Conservation (phyloP, 1,140 invertebrate genomes). For the Subanguina moxae region DNA sequence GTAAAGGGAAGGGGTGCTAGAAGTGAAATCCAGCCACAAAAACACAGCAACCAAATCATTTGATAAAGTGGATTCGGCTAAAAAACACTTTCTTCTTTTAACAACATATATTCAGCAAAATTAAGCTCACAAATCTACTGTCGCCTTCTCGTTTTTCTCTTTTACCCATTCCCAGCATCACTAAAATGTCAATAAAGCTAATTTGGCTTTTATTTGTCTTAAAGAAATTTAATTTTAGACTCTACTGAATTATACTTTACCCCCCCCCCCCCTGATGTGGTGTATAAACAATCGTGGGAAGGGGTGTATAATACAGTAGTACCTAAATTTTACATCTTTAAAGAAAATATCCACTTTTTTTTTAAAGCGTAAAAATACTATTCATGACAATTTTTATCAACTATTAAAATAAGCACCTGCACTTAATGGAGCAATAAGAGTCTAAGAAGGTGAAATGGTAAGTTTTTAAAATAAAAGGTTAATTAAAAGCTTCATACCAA, state of each 20-base stretch:
- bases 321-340: too few relatives aligned
- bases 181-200: conserved; percentile 5
- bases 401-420: conserved; percentile 29
- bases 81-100: conserved; percentile 24
- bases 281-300: too few relatives aligned
- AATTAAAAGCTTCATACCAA: conserved; percentile 19
- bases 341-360: too few relatives aligned
- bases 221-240: too few relatives aligned
- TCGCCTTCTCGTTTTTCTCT: conserved; percentile 56
- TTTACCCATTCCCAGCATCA: conserved; percentile 58
- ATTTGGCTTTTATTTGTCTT: too few relatives aligned
- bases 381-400: too few relatives aligned
- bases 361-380: too few relatives aligned
- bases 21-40: conserved; percentile 54
- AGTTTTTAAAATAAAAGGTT: not conserved
- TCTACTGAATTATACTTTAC: too few relatives aligned
- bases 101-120: not conserved
- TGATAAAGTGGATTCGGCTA: conserved; percentile 57
- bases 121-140: conserved; percentile 47
- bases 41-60: conserved; percentile 58
- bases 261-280: too few relatives aligned
- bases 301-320: too few relatives aligned
- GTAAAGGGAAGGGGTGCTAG: conserved; percentile 56
- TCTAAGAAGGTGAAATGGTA: conserved; percentile 2
- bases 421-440: conserved; percentile 50